Percentiles rank a stretch among this genome's conserved stretches.
Conservation (phyloP, 2,113 vertebrate species). For the Globicephala melas region DNA sequence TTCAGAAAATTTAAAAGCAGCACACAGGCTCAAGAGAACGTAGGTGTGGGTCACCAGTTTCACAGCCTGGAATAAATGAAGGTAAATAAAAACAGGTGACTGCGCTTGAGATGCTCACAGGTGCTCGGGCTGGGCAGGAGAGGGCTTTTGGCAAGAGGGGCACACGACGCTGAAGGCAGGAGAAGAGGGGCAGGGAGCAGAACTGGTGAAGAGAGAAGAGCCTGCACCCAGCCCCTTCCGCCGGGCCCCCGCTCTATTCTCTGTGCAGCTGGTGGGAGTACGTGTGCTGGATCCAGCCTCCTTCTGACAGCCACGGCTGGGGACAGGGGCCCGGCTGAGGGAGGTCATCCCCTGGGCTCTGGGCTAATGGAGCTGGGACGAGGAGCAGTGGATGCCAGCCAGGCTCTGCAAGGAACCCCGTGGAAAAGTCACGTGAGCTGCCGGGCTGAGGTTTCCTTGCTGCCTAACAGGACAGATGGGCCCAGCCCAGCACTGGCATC, state of each 20-base stretch:
- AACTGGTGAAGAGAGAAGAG: background rate
- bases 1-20: background rate
- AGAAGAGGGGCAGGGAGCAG: background rate
- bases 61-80: background rate
- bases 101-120: accelerated
- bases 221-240: accelerated
- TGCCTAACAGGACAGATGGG: background rate
- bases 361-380: too few relatives aligned
- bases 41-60: background rate
- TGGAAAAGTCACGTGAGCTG: background rate
- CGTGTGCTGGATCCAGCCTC: accelerated
- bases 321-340: background rate
- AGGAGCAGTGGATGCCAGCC: background rate
- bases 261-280: accelerated
- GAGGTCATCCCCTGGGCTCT: background rate
- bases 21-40: background rate
- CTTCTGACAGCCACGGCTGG: background rate
- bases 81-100: background rate
- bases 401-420: background rate
- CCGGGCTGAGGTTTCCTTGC: background rate
- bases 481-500: background rate
- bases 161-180: background rate
- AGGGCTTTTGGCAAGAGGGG: background rate
- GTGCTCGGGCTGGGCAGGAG: background rate
- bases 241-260: too few relatives aligned